Evolutionary conservation across 2,113 vertebrate species (phyloP), one percentile per base, ranked within the genome.

Genomic region (Megatriorchis doriae): DNA sequence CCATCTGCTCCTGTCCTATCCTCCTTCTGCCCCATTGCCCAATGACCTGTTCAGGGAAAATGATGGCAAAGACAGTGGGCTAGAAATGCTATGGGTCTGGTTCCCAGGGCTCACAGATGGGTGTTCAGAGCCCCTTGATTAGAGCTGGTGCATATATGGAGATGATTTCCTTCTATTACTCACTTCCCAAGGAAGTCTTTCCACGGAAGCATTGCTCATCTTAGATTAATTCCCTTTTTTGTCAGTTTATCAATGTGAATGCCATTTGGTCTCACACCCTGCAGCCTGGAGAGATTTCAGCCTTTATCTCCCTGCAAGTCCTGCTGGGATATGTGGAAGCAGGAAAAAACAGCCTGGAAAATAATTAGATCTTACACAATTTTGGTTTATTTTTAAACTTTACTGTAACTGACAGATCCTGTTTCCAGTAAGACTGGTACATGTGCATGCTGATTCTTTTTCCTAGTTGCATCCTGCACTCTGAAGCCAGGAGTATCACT

Each of bases 311-410:
- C 77, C 61, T 47, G 14, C 4, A 14, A 63, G 10, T 50, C 90
- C 81, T 58, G 70, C 78, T 48, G 78, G 27, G 75, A 29, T 34
- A 90, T 25, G 34, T 79, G 71, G 66, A 90, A 83, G 90, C 96
- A 96, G 94, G 96, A 96, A 96, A 93, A 95, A 90, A 72, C 94
- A 97, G 90, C 75, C 71, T 94, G 90, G 88, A 77, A 95, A 95
- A 88, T 31, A 53, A 95, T 95, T 50, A 77, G 38, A 58, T 38
- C 59, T 88, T 52, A 62, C 10, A 85, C 36, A 32, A 47, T 63
- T 94, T 71, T 1, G n/a, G 7, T 55, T 96, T 96, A 93, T 97
- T 96, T 97, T 97, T 95, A 92, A 91, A 61, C 66, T 43, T 84
- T 12, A 68, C 79, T 77, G 91, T 66, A 94, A 81, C 1, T 34